phyloP scores from a whole-genome alignment of 2,888 invertebrate species.

The Andrena trimmerana region DNA sequence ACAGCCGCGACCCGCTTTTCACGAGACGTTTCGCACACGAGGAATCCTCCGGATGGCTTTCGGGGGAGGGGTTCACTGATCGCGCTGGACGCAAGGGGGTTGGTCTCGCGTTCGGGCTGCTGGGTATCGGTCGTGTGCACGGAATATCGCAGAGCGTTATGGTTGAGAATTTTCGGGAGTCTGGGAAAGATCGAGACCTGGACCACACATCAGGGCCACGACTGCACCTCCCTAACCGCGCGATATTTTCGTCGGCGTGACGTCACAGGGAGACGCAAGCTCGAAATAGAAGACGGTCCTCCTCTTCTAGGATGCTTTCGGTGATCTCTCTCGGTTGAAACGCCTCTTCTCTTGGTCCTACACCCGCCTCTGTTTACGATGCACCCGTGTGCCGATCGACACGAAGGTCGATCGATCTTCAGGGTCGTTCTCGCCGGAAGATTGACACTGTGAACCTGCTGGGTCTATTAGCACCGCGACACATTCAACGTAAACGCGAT shows the following conservation, averaged over 20 bases:
- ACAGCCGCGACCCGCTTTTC: constrained; percentile 74
- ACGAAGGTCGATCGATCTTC: constrained; percentile 68
- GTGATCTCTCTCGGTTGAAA: constrained; percentile 57
- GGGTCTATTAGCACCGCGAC: neutral
- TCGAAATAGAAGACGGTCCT: constrained; percentile 82
- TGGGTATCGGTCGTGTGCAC: neutral
- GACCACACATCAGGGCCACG: constrained; percentile 74
- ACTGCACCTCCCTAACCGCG: constrained; percentile 78
- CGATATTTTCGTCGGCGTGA: constrained; percentile 83
- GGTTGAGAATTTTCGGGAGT: constrained; percentile 76
- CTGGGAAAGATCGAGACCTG: constrained; percentile 81
- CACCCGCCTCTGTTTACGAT: constrained; percentile 70
- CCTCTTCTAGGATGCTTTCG: constrained; percentile 68
- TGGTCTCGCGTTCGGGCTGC: neutral
- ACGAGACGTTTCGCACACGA: constrained; percentile 44
- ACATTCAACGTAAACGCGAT: too few relatives aligned
- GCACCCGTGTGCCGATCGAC: constrained; percentile 57
- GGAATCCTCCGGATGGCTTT: constrained; percentile 37
- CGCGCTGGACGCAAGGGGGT: constrained; percentile 3
- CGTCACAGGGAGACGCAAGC: constrained; percentile 81
- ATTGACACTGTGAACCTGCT: neutral
- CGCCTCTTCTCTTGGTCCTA: constrained; percentile 64
- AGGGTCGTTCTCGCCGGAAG: constrained; percentile 32
- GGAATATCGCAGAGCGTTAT: constrained; percentile 32
- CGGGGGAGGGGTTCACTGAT: constrained; percentile 44